These are phyloP conservation scores for Lycopodina hypogea DNA, from an alignment of 37 sponge, comb jelly and placozoan genomes.

Conservation along the genomic window DNA sequence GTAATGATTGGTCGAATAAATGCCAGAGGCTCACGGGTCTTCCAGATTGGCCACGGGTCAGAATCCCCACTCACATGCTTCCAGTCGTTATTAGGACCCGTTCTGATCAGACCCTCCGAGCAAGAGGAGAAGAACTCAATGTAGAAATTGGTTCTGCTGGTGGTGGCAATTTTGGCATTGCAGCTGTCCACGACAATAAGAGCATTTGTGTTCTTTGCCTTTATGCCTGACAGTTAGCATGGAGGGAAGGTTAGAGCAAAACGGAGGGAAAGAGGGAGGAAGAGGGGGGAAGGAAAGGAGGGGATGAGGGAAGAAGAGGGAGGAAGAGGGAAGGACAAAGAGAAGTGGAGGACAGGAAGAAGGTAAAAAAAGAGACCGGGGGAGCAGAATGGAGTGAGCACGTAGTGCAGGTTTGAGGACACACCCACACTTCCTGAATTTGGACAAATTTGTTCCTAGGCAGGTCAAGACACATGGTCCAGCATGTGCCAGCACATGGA, in stretches of 20 bases:
- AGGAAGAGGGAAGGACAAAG: neutral
- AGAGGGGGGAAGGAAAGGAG: neutral
- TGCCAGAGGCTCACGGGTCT: constrained; percentile 1
- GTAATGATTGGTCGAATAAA: constrained; percentile 65
- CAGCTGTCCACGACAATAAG: neutral
- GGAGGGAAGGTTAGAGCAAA: neutral
- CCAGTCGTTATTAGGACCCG: constrained; percentile 37
- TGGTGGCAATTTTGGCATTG: constrained; percentile 1
- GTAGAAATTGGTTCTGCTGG: constrained; percentile 68
- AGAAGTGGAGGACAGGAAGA: neutral
- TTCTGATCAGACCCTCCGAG: constrained; percentile 54
- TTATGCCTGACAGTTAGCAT: neutral
- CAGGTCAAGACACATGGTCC: too few relatives aligned
- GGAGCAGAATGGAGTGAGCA: too few relatives aligned
- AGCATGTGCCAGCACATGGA: too few relatives aligned
- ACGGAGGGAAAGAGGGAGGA: neutral
- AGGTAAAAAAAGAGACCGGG: too few relatives aligned
- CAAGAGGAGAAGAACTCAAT: constrained; percentile 72
- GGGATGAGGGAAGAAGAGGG: neutral
- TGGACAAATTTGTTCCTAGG: too few relatives aligned
- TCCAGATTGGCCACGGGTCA: constrained; percentile 44
- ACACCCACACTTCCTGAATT: too few relatives aligned
- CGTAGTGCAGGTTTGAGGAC: too few relatives aligned
- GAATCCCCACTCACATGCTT: neutral
- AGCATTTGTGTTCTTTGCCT: neutral